These are phyloP conservation scores for Cacatua alba DNA, from an alignment of 2,113 vertebrate species.

Conservation along the genomic window DNA sequence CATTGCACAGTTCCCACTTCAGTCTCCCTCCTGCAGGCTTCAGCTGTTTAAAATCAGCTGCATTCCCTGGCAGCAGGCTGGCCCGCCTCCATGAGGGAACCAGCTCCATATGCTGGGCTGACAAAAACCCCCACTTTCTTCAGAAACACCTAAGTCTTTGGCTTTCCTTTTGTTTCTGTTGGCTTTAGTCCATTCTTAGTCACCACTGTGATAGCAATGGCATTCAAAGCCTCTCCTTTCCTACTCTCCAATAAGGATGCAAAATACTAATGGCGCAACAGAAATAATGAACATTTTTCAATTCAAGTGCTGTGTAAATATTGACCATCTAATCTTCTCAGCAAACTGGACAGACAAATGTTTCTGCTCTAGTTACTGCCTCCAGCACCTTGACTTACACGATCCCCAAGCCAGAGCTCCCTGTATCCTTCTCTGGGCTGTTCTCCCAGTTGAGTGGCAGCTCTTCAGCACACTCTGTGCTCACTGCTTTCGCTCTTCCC, in stretches of 20 bases:
- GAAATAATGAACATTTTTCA: neutral
- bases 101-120: neutral
- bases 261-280: neutral
- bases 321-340: neutral
- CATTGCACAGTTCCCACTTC: neutral
- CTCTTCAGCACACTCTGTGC: neutral
- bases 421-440: neutral
- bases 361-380: neutral
- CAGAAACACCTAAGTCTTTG: neutral
- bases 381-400: neutral
- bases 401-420: neutral
- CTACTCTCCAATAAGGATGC: neutral
- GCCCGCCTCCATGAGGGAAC: neutral
- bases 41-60: neutral
- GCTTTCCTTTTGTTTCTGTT: conserved; percentile 7
- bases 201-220: neutral
- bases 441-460: neutral
- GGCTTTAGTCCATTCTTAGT: neutral
- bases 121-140: neutral
- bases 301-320: neutral
- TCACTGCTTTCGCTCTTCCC: neutral
- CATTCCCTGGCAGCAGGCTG: neutral
- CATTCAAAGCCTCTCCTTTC: neutral
- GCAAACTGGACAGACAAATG: neutral
- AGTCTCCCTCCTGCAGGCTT: neutral